These are phyloP conservation scores for Lagodon rhomboides DNA, from an alignment of 2,797 vertebrate genomes.

Conservation along the genomic window DNA sequence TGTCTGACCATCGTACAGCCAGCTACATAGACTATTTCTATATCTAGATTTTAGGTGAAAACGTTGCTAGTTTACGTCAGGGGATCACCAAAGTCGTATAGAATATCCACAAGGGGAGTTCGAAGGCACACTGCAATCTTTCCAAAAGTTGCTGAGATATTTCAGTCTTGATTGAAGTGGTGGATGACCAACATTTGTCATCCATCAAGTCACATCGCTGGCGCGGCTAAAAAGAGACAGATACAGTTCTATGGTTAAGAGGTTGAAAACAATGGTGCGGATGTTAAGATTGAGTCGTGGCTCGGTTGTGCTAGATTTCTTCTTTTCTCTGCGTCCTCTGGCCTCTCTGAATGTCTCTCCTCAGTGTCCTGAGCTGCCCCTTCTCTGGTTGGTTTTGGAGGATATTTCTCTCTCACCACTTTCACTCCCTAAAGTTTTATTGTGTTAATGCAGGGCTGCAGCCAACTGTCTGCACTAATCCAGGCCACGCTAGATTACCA, in stretches of 20 bases:
- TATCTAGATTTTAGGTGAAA: not conserved
- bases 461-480: conserved; percentile 63
- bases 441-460: conserved; percentile 67
- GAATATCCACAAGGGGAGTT: not conserved
- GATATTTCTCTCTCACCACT: conserved; percentile 54
- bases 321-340: not conserved
- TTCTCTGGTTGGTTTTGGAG: conserved; percentile 45
- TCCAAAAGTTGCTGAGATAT: not conserved
- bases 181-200: not conserved
- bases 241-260: not conserved
- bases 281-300: conserved; percentile 1
- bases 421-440: conserved; percentile 67
- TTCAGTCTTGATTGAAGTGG: not conserved
- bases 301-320: not conserved
- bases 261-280: not conserved
- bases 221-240: not conserved
- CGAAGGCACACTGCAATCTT: not conserved
- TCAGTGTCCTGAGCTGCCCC: conserved; percentile 61
- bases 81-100: not conserved
- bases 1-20: no score
- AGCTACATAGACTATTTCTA: no score
- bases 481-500: conserved; percentile 69
- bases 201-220: not conserved
- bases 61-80: not conserved
- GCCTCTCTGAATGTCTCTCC: conserved; percentile 8